Conservation (phyloP, 2,113 vertebrate genomes). For the Poecilia latipinna region DNA sequence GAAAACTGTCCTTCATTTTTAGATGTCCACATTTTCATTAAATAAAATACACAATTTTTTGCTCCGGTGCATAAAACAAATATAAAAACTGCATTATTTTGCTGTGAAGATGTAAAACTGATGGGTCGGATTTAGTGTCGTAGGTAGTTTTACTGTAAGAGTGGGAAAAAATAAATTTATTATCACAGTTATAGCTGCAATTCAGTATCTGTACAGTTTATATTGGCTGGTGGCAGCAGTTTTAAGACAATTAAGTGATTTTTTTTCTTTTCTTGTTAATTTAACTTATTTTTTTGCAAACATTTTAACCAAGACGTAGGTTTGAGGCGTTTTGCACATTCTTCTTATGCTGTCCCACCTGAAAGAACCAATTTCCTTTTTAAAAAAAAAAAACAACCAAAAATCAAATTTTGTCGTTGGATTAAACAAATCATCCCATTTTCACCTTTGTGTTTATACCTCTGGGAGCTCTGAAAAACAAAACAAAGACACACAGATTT, state of each 20-base stretch:
- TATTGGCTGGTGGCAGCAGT: conserved; percentile 35
- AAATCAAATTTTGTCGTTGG: neutral
- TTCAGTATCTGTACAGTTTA: neutral
- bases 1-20: neutral
- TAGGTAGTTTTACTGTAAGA: neutral
- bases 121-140: neutral
- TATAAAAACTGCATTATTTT: neutral
- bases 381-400: neutral
- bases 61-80: neutral
- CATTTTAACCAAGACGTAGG: neutral
- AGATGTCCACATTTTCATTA: neutral
- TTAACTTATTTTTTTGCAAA: conserved; percentile 12
- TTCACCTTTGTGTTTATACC: conserved; percentile 54
- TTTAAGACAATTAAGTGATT: conserved; percentile 49
- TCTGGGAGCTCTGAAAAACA: neutral
- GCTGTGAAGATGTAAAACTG: neutral
- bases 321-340: conserved; percentile 28
- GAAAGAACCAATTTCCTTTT: neutral
- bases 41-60: neutral
- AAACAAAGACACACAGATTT: neutral
- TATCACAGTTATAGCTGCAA: conserved; percentile 28
- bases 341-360: neutral
- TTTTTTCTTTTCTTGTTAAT: conserved; percentile 1
- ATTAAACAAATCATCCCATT: conserved; percentile 22
- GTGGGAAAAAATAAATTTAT: neutral